Conservation (phyloP, 2,113 vertebrate species). For the Candoia aspera region DNA sequence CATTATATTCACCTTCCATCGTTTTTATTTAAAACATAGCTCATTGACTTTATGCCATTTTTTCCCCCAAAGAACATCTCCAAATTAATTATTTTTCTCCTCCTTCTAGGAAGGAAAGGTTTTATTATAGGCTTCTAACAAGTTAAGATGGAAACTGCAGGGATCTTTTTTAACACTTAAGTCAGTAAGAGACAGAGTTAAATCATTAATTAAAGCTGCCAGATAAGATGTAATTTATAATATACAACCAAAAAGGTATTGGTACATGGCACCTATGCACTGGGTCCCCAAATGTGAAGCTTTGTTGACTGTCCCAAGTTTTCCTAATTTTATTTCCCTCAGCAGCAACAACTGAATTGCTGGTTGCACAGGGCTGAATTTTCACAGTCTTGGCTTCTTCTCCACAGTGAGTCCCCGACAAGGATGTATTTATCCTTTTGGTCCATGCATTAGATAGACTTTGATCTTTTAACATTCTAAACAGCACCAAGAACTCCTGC, state of each 20-base stretch:
- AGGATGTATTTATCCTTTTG: not conserved
- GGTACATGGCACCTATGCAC: not conserved
- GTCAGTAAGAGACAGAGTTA: not conserved
- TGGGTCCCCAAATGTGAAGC: not conserved
- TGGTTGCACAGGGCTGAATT: not conserved
- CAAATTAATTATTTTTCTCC: constrained; percentile 10
- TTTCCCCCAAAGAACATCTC: constrained; percentile 6
- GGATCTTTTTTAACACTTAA: not conserved
- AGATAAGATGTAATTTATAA: constrained; percentile 6
- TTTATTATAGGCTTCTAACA: constrained; percentile 19
- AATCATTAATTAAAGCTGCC: constrained; percentile 8
- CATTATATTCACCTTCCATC: not conserved
- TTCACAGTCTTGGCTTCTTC: not conserved
- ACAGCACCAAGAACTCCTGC: constrained; percentile 19
- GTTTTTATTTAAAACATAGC: not conserved
- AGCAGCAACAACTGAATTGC: not conserved
- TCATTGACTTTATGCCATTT: not conserved
- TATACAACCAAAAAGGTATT: constrained; percentile 4
- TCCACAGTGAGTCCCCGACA: not conserved
- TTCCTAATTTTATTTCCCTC: not conserved
- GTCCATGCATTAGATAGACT: constrained; percentile 8
- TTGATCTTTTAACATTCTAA: constrained; percentile 39
- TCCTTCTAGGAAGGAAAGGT: not conserved
- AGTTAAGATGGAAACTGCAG: constrained; percentile 2
- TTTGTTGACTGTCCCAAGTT: not conserved